Base-by-base conservation (phyloP, 2,113 vertebrate species). In the Ameiurus melas region DNA sequence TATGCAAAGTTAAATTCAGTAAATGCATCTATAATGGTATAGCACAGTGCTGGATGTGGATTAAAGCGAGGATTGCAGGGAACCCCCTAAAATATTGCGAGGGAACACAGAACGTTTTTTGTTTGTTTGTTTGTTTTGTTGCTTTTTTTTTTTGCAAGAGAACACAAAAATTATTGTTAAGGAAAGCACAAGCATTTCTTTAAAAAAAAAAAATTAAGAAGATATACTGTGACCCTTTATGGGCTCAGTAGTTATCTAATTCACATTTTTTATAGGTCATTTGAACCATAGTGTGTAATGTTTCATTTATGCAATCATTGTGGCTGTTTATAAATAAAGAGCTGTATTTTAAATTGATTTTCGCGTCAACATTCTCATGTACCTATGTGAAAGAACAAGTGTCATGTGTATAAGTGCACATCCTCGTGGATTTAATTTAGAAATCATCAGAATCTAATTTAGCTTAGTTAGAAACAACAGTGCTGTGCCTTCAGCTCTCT, bases 341-440 rank as follows among this genome's bases (percentile, higher is more conserved):
- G 91, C 16, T 75, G 27, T 51, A 17, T 25, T 62, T 53, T 16
- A 86, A 51, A 78, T 9, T 51, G 64, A 27, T 83, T 77, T 51
- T 36, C 17, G 16, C 16, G 16, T 57, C 0, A 57, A 79, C 43
- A 16, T 30, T 85, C 89, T 84, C 30, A 25, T 9, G 62, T 77
- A 87, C 64, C 89, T 92, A 90, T 91, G 85, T 68, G 85, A 86
- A 90, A 87, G 39, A 57, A 60, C 47, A 82, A 82, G 57, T 60
- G 87, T 5, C 84, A 90, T 68, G 66, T 43, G 84, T 82, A 71
- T 14, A 78, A 85, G 58, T 86, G 90, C 85, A 1, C 89, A 88
- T 86, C 93, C 94, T 94, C 95, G 94, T 95, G 95, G 89, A 93
- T 73, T 92, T 95, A 86, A 95, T 95, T 95, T 90, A 83, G 84